Conservation (phyloP, 2,888 invertebrate genomes). For the Luffia ferchaultella region DNA sequence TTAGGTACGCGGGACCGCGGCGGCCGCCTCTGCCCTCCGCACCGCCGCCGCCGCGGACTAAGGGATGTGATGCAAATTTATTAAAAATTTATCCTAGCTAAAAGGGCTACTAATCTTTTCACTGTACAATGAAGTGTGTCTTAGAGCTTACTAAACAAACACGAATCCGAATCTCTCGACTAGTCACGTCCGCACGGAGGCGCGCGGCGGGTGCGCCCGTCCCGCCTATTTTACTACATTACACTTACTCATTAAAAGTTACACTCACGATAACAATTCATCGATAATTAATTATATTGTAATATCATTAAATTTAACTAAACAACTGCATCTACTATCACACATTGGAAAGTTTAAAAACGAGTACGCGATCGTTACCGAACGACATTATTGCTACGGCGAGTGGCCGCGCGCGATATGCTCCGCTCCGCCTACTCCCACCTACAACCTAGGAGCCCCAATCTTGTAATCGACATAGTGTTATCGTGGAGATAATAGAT, state of each 20-base stretch:
- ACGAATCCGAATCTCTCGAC: background rate
- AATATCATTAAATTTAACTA: constrained; percentile 57
- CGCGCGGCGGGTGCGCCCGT: background rate
- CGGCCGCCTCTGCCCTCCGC: constrained; percentile 20
- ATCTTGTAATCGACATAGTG: too few relatives aligned
- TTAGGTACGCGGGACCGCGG: constrained; percentile 13
- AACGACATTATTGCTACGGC: constrained; percentile 64
- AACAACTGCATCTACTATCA: constrained; percentile 69
- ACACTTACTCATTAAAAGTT: constrained; percentile 52
- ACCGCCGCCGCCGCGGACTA: background rate
- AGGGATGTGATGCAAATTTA: constrained; percentile 34
- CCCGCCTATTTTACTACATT: background rate
- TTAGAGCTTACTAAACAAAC: constrained; percentile 39
- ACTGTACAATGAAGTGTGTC: constrained; percentile 59
- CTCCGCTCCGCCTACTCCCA: constrained; percentile 10
- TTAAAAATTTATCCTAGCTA: constrained; percentile 63
- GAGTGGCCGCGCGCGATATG: constrained; percentile 26
- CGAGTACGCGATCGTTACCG: constrained; percentile 63
- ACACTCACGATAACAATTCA: constrained; percentile 62
- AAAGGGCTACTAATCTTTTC: constrained; percentile 54
- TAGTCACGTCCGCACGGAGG: background rate
- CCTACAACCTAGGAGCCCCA: constrained; percentile 10
- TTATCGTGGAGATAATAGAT: too few relatives aligned
- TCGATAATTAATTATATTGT: constrained; percentile 35
- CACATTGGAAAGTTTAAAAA: constrained; percentile 66